Conservation (phyloP, 1,140 invertebrate genomes). For the Papilio xuthus region DNA sequence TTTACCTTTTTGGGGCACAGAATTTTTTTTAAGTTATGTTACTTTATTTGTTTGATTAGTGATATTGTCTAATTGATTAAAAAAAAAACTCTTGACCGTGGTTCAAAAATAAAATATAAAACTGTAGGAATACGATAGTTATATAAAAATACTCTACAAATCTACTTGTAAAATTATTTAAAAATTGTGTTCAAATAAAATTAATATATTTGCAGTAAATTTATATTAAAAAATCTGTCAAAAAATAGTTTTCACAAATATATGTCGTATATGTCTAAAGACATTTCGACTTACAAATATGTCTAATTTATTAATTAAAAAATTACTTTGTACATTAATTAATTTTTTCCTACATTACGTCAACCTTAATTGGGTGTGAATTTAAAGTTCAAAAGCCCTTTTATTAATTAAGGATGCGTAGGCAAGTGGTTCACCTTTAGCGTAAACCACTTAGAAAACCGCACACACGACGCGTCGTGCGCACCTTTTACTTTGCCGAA, state of each 20-base stretch:
- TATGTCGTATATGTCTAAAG: background rate
- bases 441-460: constrained; percentile 26
- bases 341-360: background rate
- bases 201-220: too few species aligned
- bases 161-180: too few species aligned
- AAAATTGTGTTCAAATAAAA: too few species aligned
- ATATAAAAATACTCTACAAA: too few species aligned
- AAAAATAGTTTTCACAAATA: background rate
- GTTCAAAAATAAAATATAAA: too few species aligned
- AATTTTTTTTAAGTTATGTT: background rate
- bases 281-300: background rate
- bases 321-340: constrained; percentile 10
- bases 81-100: too few species aligned
- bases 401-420: constrained; percentile 32
- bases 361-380: constrained; percentile 23
- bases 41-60: background rate
- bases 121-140: too few species aligned
- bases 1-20: background rate
- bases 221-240: too few species aligned
- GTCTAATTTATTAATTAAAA: background rate
- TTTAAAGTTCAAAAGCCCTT: constrained; percentile 30
- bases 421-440: constrained; percentile 19
- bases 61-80: background rate
- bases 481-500: background rate
- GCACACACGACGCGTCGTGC: background rate